A percentile compares a stretch with the other conserved stretches of the same genome.
These are phyloP conservation scores for Virgularia gustaviana DNA, from an alignment of 92 coral and sea anemone genomes.

Conservation along the genomic window DNA sequence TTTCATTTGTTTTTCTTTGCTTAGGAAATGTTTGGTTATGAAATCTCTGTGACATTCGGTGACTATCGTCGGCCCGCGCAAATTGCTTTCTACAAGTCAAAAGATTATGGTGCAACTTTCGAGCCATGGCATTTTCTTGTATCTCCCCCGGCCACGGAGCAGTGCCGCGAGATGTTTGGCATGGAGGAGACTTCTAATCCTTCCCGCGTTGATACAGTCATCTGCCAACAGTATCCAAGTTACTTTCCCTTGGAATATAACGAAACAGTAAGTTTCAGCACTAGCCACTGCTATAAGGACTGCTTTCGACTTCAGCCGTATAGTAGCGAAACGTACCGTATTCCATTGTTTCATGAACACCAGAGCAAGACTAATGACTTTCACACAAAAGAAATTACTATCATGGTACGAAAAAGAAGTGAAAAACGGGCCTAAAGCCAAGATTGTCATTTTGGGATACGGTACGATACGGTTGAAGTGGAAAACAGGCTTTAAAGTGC, in stretches of 20 bases:
- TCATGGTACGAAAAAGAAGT: no score
- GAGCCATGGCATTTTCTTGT: slow-evolving; percentile 81
- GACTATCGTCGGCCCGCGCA: slow-evolving; percentile 78
- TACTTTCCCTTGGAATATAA: slow-evolving; percentile 61
- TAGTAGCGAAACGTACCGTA: no score
- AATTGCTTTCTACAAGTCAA: slow-evolving; percentile 61
- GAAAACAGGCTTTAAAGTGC: no score
- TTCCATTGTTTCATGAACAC: no score
- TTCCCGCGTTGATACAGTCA: slow-evolving; percentile 64
- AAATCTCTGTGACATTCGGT: slow-evolving; percentile 66
- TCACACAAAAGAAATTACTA: no score
- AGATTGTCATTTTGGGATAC: no score
- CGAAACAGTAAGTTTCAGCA: slow-evolving; percentile 59
- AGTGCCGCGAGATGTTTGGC: slow-evolving; percentile 59
- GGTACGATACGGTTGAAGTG: no score
- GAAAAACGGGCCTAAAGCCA: no score
- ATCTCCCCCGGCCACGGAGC: slow-evolving; percentile 49
- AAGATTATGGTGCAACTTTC: slow-evolving; percentile 61
- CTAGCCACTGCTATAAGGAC: neutral
- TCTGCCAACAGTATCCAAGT: slow-evolving; percentile 63
- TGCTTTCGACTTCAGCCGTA: no score
- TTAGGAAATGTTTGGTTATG: slow-evolving; percentile 64
- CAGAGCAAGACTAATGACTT: no score
- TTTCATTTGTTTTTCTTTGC: no score
- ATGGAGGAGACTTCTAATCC: slow-evolving; percentile 41